Evolutionary conservation across 1,140 invertebrate genomes (phyloP), one percentile per base, ranked within the genome.

Genomic region (Drosophila kanapiae): DNA sequence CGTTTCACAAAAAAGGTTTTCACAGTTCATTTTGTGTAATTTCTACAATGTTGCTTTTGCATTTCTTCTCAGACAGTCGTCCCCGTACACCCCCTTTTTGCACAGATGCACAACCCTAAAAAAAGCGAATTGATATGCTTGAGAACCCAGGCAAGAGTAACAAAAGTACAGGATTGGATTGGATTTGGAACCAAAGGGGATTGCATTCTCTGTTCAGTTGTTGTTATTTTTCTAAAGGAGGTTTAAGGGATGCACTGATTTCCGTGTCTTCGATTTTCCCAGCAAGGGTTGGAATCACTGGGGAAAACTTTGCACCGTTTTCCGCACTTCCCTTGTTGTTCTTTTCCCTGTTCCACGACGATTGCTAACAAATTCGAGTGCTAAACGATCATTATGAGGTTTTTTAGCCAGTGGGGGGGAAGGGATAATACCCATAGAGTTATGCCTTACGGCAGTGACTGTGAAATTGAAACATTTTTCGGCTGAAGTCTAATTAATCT

Each of bases 51-150:
- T 85, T 82, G 78, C 75, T 69, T 86, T 86, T 78, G 62, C 74
- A 72, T 64, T 80, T 67, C 11, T 40, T 83, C 58, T 48, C 58
- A 62, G 67, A 70, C 75, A 61, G 43, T 14, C 56, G 49, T 40
- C 53, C 29, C 35, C 47, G 13, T 38, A 23, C 11, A 48, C 61
- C 54, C 59, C 14, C 14, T 33, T 9, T 51, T 29, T 40, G 23
- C n/a, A 48, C 60, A 53, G 64, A 56, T 69, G 68, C 61, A 71
- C 71, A 78, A 61, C 64, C 64, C 61, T 80, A 54, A 65, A 71
- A 71, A 88, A 84, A 88, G 80, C 64, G 81, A 88, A 88, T 88
- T 88, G 84, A 88, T 88, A 88, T 88, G 84, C 84, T 88, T 88
- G 84, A 88, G 84, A 88, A 88, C 88, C 84, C 84, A 74, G 62